Conservation (phyloP, 1,140 invertebrate genomes). For the Ridgeia piscesae region DNA sequence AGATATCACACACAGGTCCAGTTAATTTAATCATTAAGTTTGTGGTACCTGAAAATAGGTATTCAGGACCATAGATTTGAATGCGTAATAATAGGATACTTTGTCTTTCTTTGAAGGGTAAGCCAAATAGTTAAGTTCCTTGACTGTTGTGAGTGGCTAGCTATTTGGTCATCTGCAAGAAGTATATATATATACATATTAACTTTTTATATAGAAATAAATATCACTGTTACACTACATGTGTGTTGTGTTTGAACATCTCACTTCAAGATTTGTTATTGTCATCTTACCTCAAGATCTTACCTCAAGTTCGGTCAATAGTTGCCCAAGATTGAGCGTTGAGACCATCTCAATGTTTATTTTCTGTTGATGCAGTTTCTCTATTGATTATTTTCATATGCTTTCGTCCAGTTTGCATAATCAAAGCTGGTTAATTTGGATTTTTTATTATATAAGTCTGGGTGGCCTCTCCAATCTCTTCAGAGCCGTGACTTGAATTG, state of each 20-base stretch:
- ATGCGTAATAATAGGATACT: not conserved
- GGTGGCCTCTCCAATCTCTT: too few relatives aligned
- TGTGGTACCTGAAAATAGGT: not conserved
- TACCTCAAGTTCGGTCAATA: too few relatives aligned
- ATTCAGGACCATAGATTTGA: not conserved
- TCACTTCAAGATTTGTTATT: not conserved
- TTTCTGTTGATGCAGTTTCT: too few relatives aligned
- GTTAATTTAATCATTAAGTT: not conserved
- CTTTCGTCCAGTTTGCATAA: too few relatives aligned
- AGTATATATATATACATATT: not conserved
- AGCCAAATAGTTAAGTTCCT: not conserved
- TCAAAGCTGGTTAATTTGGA: too few relatives aligned
- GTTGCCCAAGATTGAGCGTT: too few relatives aligned
- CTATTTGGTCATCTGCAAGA: not conserved
- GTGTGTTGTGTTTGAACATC: not conserved
- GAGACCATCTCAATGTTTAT: too few relatives aligned
- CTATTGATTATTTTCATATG: too few relatives aligned
- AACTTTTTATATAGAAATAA: conserved; percentile 7
- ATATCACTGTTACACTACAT: conserved; percentile 1
- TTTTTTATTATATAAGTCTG: too few relatives aligned
- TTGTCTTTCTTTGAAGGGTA: not conserved
- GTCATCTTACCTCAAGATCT: too few relatives aligned
- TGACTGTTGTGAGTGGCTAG: not conserved
- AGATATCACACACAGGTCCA: not conserved
- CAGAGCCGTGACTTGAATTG: too few relatives aligned